These are phyloP conservation scores for Helostoma temminkii DNA, from an alignment of 2,797 vertebrate genomes.

Conservation along the genomic window DNA sequence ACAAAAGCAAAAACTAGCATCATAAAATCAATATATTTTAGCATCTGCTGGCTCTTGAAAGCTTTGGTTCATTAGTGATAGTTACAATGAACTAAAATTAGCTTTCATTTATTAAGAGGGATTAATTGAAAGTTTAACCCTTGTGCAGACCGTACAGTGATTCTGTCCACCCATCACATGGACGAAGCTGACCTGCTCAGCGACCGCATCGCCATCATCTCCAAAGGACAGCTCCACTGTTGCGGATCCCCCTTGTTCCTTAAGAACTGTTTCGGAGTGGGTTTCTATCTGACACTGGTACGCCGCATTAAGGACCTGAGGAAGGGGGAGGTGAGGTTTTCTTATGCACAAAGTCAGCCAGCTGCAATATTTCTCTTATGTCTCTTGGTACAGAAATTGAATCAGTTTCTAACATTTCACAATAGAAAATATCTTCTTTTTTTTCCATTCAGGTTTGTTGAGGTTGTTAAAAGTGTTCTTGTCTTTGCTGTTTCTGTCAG, in stretches of 20 bases:
- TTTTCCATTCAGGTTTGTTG: too few relatives aligned
- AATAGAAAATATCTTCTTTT: too few relatives aligned
- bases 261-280: conserved; percentile 94
- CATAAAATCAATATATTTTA: conserved; percentile 21
- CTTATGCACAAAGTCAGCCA: background rate
- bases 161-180: conserved; percentile 98
- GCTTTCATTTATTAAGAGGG: background rate
- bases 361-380: background rate
- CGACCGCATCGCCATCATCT: conserved; percentile 96
- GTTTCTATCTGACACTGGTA: conserved; percentile 96
- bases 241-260: conserved; percentile 95
- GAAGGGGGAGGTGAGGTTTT: conserved; percentile 77
- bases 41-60: conserved; percentile 1
- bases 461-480: conserved; percentile 10
- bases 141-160: conserved; percentile 91
- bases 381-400: background rate
- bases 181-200: conserved; percentile 98
- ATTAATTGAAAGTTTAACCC: background rate
- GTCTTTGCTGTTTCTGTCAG: conserved; percentile 62
- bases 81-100: background rate
- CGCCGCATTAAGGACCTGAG: conserved; percentile 81
- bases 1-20: conserved; percentile 29
- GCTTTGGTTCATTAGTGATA: background rate
- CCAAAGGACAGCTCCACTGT: conserved; percentile 93
- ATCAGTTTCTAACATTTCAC: background rate